Evolutionary conservation across 2,888 invertebrate species (phyloP), one percentile per base, ranked within the genome.

Genomic region (Metopia argyrocephala): DNA sequence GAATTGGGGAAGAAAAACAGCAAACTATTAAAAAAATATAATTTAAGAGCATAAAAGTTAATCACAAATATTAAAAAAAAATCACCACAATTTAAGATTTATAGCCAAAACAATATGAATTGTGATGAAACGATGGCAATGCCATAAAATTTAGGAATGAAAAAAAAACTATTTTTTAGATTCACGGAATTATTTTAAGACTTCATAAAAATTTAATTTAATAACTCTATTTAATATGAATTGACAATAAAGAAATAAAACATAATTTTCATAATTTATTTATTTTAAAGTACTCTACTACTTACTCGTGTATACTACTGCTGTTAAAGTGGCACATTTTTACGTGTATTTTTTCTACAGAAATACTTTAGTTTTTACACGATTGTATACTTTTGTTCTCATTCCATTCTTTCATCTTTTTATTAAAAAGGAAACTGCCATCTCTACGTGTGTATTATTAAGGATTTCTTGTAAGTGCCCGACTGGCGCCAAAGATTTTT

Each of bases 281-380:
- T n/a, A n/a, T n/a, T n/a, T n/a, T 54, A 27, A 21, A 45, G n/a
- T 45, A 59, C 48, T 69, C 31, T 31, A 31, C n/a, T 28, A n/a
- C 45, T 56, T 38, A 6, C 23, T 45, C 15, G 6, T 20, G 23
- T 28, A 15, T 52, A 23, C 15, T 5, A 15, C 52, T 2, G 18
- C 48, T 20, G 65, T 54, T 80, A 78, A 80, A 64, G 81, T 81
- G 76, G 71, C 75, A 79, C 64, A 38, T 57, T 46, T 71, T 61
- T 83, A 83, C 83, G 81, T 82, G 82, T 78, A 71, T 71, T 56
- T 62, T 78, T 75, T 62, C 20, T 48, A 62, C 6, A 59, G 28
- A 64, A 59, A 66, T 69, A 70, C 59, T 70, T 75, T 74, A 79
- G 78, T 79, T 79, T 79, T 82, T 71, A 79, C 31, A 56, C 38